Conservation (phyloP, 92 coral and sea anemone genomes). For the Blastomussa wellsi region DNA sequence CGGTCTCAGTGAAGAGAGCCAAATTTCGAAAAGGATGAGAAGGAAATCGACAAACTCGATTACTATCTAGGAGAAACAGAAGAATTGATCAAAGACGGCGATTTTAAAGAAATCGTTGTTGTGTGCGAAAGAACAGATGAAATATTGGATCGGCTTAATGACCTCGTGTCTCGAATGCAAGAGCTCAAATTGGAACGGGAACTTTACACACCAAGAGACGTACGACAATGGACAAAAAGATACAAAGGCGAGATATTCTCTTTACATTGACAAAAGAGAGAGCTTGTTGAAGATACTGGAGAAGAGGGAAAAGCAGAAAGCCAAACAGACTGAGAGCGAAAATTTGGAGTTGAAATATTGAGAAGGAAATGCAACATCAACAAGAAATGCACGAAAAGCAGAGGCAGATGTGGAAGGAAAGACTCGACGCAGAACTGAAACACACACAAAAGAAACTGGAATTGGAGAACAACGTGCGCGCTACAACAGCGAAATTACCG, state of each 20-base stretch:
- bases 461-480: slow-evolving; percentile 17
- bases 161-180: slow-evolving; percentile 45
- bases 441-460: slow-evolving; percentile 29
- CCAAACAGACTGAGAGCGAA: slow-evolving; percentile 27
- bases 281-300: slow-evolving; percentile 19
- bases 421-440: slow-evolving; percentile 31
- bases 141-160: slow-evolving; percentile 45
- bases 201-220: slow-evolving; percentile 29
- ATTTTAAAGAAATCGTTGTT: slow-evolving; percentile 40
- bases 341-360: slow-evolving; percentile 15
- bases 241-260: slow-evolving; percentile 29
- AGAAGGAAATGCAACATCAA: slow-evolving; percentile 26
- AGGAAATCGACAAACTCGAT: slow-evolving; percentile 46
- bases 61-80: slow-evolving; percentile 45
- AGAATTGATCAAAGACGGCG: slow-evolving; percentile 22
- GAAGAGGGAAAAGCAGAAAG: slow-evolving; percentile 22
- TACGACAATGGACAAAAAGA: slow-evolving; percentile 50
- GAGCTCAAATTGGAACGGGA: slow-evolving; percentile 46
- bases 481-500: slow-evolving; percentile 40
- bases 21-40: slow-evolving; percentile 37
- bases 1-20: slow-evolving; percentile 25
- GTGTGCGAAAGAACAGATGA: slow-evolving; percentile 45
- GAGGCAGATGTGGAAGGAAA: slow-evolving; percentile 45
- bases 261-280: slow-evolving; percentile 27
- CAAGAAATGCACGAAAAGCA: slow-evolving; percentile 32